Percentiles rank a stretch among this genome's conserved stretches.
Evolutionary conservation across 2,888 invertebrate genomes (phyloP).

Genomic region (Bugula neritina): DNA sequence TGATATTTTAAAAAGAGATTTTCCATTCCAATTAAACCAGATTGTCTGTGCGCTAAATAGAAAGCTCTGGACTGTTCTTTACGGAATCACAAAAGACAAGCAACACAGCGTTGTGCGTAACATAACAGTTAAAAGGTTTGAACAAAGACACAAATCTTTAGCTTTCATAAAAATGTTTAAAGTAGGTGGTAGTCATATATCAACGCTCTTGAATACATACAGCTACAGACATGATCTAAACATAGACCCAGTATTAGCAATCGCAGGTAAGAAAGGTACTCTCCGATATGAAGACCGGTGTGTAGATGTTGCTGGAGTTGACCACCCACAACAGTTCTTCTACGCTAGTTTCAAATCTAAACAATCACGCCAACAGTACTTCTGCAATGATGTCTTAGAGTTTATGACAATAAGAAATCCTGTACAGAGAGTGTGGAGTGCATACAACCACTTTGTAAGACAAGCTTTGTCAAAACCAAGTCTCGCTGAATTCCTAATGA

Average conservation of each 20-base stretch:
- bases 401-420: conserved; percentile 8
- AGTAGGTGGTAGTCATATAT: conserved; percentile 1
- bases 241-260: not conserved
- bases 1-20: too few relatives aligned
- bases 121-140: too few relatives aligned
- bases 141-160: too few relatives aligned
- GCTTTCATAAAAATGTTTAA: conserved; percentile 6
- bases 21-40: too few relatives aligned
- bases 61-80: not conserved
- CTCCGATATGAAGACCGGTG: not conserved
- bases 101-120: not conserved
- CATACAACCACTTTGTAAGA: conserved; percentile 10
- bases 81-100: not conserved
- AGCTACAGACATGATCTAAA: not conserved
- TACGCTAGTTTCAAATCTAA: not conserved
- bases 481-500: not conserved
- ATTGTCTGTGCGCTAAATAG: not conserved
- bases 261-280: too few relatives aligned
- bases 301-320: conserved; percentile 8
- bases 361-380: not conserved
- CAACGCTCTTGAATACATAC: conserved; percentile 3
- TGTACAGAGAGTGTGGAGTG: conserved; percentile 21
- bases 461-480: not conserved
- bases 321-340: not conserved
- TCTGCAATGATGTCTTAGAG: not conserved